Base-by-base conservation (phyloP, 2,113 vertebrate species). In the Arenaria interpres region DNA sequence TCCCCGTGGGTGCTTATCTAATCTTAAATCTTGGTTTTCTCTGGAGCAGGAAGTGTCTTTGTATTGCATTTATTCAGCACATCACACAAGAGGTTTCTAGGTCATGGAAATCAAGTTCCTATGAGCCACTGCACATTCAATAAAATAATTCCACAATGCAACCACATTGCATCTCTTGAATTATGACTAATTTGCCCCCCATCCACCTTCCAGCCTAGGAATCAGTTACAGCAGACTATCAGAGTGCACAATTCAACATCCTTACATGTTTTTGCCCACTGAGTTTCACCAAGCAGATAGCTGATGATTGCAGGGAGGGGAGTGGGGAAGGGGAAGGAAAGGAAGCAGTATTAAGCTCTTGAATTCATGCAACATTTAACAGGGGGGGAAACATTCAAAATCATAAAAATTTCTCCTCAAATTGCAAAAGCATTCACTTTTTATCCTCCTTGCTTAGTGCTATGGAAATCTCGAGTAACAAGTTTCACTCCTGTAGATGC, bases 61-160 rank as follows among this genome's bases (percentile, higher is more conserved):
- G 37, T 33, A 51, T 16, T 59, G 63, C 68, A 80, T 81, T 90
- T 81, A 74, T 80, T 84, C 60, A 54, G 89, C n/a, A 81, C 63
- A 88, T 37, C 76, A 86, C 57, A 88, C 37, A 62, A 17, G 48
- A 85, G 48, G 76, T 89, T 94, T 94, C 91, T 81, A 91, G 84
- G 77, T 82, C 91, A 88, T 14, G 17, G 72, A 22, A 57, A 30
- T 45, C 41, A 63, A 89, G 45, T 66, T 89, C 43, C 45, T 53
- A 14, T 0, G 0, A 62, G 85, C 53, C 68, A 41, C 30, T 84
- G 53, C 64, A 88, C 39, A 68, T 59, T 67, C 48, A 78, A 7
- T 13, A 71, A 75, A 93, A 16, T 21, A 90, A 90, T 72, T 66
- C n/a, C 54, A 82, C 33, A 82, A 50, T 1, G 17, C 16, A 79